Conservation (phyloP, 2,888 invertebrate species). For the Hololepta plana region DNA sequence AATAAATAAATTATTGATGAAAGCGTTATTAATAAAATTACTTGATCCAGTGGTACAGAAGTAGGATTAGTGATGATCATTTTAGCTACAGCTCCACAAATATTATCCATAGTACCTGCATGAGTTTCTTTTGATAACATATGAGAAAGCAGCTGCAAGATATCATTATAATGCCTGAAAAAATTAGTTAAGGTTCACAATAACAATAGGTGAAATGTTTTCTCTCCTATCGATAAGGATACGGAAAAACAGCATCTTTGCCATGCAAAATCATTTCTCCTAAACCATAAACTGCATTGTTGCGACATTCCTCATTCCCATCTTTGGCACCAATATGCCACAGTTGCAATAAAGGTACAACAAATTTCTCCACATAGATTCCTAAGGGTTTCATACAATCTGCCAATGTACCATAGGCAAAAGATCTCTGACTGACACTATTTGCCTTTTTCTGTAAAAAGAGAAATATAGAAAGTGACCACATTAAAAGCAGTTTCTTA, state of each 20-base stretch:
- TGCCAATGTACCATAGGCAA: slow-evolving; percentile 53
- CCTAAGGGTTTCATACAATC: slow-evolving; percentile 50
- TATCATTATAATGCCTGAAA: slow-evolving; percentile 40
- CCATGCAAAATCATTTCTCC: slow-evolving; percentile 54
- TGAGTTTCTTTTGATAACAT: slow-evolving; percentile 46
- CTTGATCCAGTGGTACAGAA: slow-evolving; percentile 50
- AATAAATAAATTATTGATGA: slow-evolving; percentile 1
- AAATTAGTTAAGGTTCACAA: too few relatives aligned
- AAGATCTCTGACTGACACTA: slow-evolving; percentile 46
- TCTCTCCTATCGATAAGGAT: slow-evolving; percentile 21
- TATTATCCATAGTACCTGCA: slow-evolving; percentile 51
- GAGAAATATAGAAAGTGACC: slow-evolving; percentile 4
- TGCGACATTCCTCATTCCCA: slow-evolving; percentile 49
- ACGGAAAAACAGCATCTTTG: slow-evolving; percentile 41
- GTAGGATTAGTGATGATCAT: slow-evolving; percentile 46
- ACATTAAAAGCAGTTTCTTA: slow-evolving; percentile 20
- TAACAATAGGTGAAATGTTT: slow-evolving; percentile 5
- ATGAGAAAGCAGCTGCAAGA: slow-evolving; percentile 46
- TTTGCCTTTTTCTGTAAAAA: slow-evolving; percentile 40
- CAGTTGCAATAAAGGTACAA: slow-evolving; percentile 40
- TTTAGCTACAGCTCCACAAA: slow-evolving; percentile 58
- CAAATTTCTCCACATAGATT: slow-evolving; percentile 33
- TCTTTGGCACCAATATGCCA: slow-evolving; percentile 43
- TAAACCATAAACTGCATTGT: slow-evolving; percentile 57
- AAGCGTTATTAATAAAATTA: slow-evolving; percentile 14